A percentile compares a stretch with the other conserved stretches of the same genome.
Conservation (phyloP, 2,113 vertebrate species). For the Lagopus leucura region DNA sequence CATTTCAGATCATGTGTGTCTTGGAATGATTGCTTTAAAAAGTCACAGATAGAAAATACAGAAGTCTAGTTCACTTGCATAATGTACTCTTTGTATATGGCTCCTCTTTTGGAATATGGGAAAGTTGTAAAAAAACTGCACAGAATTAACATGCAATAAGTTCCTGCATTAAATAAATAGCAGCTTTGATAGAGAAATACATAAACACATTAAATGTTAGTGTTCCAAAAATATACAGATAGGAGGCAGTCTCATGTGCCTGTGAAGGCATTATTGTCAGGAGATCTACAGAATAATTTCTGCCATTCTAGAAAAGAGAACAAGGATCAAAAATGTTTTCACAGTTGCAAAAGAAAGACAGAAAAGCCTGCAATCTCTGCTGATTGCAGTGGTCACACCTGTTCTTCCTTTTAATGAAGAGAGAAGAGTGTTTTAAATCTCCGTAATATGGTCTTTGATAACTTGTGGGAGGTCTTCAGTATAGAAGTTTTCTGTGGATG, state of each 20-base stretch:
- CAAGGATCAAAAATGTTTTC: conserved; percentile 72
- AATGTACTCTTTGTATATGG: not conserved
- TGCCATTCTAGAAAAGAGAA: conserved; percentile 45
- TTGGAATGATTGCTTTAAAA: not conserved
- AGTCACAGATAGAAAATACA: not conserved
- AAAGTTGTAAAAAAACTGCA: not conserved
- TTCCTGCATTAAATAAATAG: conserved; percentile 29
- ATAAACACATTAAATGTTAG: not conserved
- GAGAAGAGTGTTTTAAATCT: not conserved
- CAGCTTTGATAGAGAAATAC: not conserved
- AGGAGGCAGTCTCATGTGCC: not conserved
- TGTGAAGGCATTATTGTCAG: not conserved
- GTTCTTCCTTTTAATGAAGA: not conserved
- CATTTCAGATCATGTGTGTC: not conserved
- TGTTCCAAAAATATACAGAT: conserved; percentile 30
- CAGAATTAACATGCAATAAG: not conserved
- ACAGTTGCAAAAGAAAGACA: conserved; percentile 61
- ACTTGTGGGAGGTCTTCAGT: not conserved
- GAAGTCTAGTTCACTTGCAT: not conserved
- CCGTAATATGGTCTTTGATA: conserved; percentile 7
- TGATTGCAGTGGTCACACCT: not conserved
- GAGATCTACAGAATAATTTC: conserved; percentile 8
- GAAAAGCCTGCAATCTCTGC: not conserved
- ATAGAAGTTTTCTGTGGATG: not conserved
- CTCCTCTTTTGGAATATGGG: not conserved